Evolutionary conservation across 2,113 vertebrate genomes (phyloP).

Genomic region (Scophthalmus maximus): DNA sequence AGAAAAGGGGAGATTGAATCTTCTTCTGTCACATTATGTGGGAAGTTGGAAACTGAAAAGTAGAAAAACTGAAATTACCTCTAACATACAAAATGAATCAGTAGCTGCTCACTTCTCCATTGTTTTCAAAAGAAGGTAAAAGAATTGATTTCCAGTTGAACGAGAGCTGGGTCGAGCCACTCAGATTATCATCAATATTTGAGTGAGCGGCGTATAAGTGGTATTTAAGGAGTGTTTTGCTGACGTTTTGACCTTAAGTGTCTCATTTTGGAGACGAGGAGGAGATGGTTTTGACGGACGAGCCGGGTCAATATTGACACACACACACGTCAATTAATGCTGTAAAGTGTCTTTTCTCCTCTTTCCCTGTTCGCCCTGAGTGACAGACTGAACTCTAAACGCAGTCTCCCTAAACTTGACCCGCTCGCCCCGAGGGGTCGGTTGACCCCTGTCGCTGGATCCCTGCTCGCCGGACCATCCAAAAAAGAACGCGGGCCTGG

Average conservation of each 20-base stretch:
- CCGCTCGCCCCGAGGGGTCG: constrained; percentile 49
- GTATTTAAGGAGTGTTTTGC: constrained; percentile 72
- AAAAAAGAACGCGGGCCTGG: constrained; percentile 29
- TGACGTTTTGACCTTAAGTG: constrained; percentile 75
- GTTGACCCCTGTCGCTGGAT: constrained; percentile 52
- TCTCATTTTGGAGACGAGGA: constrained; percentile 59
- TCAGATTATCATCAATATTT: constrained; percentile 76
- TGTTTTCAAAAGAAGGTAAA: constrained; percentile 50
- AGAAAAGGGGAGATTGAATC: too few relatives aligned
- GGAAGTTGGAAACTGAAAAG: too few relatives aligned
- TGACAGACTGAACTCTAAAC: constrained; percentile 71
- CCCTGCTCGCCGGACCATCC: constrained; percentile 18
- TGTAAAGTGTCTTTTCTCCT: constrained; percentile 69
- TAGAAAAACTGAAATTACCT: neutral
- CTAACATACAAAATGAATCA: constrained; percentile 26
- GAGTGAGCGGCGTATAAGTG: constrained; percentile 70
- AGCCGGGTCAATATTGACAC: constrained; percentile 62
- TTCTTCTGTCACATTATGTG: neutral
- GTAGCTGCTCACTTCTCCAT: neutral
- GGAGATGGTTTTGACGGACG: constrained; percentile 9
- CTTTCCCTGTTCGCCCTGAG: constrained; percentile 61
- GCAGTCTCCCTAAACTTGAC: constrained; percentile 80
- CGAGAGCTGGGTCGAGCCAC: constrained; percentile 34
- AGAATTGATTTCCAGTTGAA: constrained; percentile 71
- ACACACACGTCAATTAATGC: constrained; percentile 68